phyloP scores from a whole-genome alignment of 2,888 invertebrate genomes.

The Melanargia galathea region DNA sequence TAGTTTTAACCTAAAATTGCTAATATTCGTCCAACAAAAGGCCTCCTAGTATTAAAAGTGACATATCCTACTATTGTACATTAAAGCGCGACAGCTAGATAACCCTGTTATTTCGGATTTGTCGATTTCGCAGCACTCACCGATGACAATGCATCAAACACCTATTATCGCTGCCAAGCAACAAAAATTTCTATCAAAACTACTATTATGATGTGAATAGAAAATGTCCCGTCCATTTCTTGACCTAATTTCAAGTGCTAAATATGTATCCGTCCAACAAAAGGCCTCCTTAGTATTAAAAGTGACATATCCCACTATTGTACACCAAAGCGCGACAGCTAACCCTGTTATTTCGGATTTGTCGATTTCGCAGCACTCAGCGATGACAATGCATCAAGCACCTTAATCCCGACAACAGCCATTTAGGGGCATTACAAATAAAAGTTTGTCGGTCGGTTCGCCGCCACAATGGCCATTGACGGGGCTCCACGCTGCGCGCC shows the following conservation, averaged over 20 bases:
- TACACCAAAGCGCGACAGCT: slow-evolving; percentile 21
- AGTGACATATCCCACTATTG: slow-evolving; percentile 14
- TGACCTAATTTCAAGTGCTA: slow-evolving; percentile 4
- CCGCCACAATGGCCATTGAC: slow-evolving; percentile 76
- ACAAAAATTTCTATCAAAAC: no score
- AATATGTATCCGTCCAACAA: slow-evolving; percentile 13
- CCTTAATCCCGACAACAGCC: slow-evolving; percentile 79
- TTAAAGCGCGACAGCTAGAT: slow-evolving; percentile 24
- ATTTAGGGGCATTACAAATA: slow-evolving; percentile 80
- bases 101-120: slow-evolving; percentile 48
- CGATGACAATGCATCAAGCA: slow-evolving; percentile 69
- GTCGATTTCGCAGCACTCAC: slow-evolving; percentile 59
- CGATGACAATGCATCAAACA: slow-evolving; percentile 36
- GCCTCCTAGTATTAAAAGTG: slow-evolving; percentile 16
- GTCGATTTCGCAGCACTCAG: slow-evolving; percentile 59
- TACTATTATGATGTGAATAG: not conserved
- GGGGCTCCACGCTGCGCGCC: slow-evolving; percentile 73
- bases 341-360: slow-evolving; percentile 48
- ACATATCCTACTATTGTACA: slow-evolving; percentile 9
- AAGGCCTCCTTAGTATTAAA: slow-evolving; percentile 14
- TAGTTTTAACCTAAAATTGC: slow-evolving; percentile 8
- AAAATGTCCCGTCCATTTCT: not conserved
- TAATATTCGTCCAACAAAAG: slow-evolving; percentile 14
- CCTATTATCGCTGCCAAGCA: no score
- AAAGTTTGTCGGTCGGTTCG: slow-evolving; percentile 71